Conservation (phyloP, 2,113 vertebrate species). For the Oncorhynchus gorbuscha region DNA sequence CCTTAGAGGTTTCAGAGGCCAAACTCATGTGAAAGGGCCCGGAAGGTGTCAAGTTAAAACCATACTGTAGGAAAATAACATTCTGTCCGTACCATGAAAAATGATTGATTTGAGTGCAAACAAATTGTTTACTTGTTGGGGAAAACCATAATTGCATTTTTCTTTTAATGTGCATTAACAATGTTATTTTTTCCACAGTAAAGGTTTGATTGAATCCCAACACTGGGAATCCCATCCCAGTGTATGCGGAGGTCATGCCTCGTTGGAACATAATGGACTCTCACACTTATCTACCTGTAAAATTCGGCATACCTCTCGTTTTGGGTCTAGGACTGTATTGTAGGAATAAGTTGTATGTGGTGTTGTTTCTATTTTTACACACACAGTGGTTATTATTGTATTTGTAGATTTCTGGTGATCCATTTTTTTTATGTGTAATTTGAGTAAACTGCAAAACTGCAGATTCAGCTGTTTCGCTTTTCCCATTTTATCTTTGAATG, state of each 20-base stretch:
- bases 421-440: slow-evolving; percentile 85
- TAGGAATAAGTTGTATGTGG: slow-evolving; percentile 84
- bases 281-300: slow-evolving; percentile 94
- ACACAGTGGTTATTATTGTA: slow-evolving; percentile 90
- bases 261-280: slow-evolving; percentile 83
- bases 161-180: background rate
- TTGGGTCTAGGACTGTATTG: slow-evolving; percentile 88
- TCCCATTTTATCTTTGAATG: slow-evolving; percentile 78
- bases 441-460: slow-evolving; percentile 83
- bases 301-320: slow-evolving; percentile 94
- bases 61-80: background rate
- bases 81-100: background rate
- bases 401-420: slow-evolving; percentile 88
- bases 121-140: background rate
- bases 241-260: slow-evolving; percentile 79
- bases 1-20: slow-evolving; percentile 89
- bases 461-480: slow-evolving; percentile 87
- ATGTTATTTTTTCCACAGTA: background rate
- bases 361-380: slow-evolving; percentile 92
- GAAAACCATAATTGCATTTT: background rate
- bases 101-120: background rate
- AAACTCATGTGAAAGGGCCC: slow-evolving; percentile 84
- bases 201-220: slow-evolving; percentile 34
- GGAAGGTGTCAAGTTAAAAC: slow-evolving; percentile 32
- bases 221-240: slow-evolving; percentile 33